Conservation (phyloP, 2,797 vertebrate species). For the Sphenodon punctatus region DNA sequence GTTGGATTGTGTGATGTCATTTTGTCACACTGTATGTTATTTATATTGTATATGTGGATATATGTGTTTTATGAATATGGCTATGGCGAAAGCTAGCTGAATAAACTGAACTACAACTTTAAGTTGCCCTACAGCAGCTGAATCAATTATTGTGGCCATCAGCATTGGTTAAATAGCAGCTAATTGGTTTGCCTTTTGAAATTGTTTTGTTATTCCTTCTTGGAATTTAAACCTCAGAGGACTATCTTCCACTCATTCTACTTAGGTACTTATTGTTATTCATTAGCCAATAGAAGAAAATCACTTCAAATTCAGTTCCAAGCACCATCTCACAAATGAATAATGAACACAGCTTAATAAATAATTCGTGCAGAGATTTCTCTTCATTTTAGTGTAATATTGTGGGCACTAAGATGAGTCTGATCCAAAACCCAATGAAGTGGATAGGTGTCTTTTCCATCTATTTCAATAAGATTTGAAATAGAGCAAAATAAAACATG, state of each 20-base stretch:
- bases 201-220: not conserved
- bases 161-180: not conserved
- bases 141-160: not conserved
- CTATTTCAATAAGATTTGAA: not conserved
- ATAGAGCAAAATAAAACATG: not conserved
- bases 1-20: no score
- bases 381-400: not conserved
- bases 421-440: not conserved
- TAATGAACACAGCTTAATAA: not conserved
- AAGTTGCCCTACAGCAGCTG: not conserved
- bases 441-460: not conserved
- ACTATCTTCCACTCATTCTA: not conserved
- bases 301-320: not conserved
- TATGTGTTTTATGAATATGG: no score
- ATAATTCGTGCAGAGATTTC: not conserved
- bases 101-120: not conserved
- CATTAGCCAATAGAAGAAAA: not conserved
- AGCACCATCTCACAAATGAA: not conserved
- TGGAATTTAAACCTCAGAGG: not conserved
- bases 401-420: not conserved
- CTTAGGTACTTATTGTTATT: not conserved
- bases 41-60: no score
- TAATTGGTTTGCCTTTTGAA: not conserved
- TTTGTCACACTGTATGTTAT: no score
- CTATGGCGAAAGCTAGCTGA: no score